Evolutionary conservation across 2,888 invertebrate genomes (phyloP), one percentile per base, ranked within the genome.

Genomic region (Cynaeus angustus): DNA sequence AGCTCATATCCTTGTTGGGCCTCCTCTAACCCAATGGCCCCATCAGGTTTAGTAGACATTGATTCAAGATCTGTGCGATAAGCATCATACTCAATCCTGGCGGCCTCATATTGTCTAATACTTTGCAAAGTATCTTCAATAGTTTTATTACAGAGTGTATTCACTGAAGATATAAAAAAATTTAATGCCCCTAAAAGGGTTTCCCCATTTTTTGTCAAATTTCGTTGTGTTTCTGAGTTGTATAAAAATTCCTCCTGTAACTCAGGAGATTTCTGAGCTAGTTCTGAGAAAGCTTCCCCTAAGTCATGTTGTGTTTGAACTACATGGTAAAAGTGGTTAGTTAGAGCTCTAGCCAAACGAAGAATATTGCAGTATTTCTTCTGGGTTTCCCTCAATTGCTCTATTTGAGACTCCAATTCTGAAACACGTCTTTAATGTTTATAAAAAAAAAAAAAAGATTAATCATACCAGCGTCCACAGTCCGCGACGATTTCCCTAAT

Each of bases 81-180:
- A 52, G 99, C 99, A 88, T 99, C 99, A 85, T 96, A 99, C 85
- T 99, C 98, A 85, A 99, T 92, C 85, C 93, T 89, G 37, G 94
- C 90, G 70, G 89, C 88, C 86, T 94, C 94, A 83, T 93, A 94
- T 80, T 91, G 90, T 79, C 91, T 89, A 71, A 94, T 90, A 64
- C 94, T 94, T 71, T 91, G 87, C 75, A 94, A 85, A 1, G 94
- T 98, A 85, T 99, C 99, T 84, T 98, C 98, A 85, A 99, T 99
- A 45, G 98, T 99, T 87, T 98, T 98, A 87, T 97, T 94, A 86
- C 97, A 96, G 79, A 99, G 89, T 12, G 99, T 99, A 86, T 95
- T 94, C 61, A 99, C 94, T 26, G 97, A 95, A 55, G 95, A 97
- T 81, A 95, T 95, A 87, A 99, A 99, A 88, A 97, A 98, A 85